Evolutionary conservation across 1,140 invertebrate genomes (phyloP).

Genomic region (Metaphire vulgaris): DNA sequence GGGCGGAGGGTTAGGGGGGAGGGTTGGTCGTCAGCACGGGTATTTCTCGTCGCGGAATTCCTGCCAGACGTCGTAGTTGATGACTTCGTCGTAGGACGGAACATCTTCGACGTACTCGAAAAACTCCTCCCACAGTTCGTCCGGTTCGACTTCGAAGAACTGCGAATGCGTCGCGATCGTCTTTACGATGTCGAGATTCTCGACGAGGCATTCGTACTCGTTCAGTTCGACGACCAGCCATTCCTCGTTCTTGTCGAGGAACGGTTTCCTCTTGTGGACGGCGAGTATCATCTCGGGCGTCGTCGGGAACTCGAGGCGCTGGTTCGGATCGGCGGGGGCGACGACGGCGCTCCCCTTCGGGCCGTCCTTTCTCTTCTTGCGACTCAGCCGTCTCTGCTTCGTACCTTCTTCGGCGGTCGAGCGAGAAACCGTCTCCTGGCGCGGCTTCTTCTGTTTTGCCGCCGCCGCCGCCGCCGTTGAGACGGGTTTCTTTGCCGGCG

Average conservation of each 20-base stretch:
- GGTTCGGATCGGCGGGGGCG: slow-evolving; percentile 4
- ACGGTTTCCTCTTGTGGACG: slow-evolving; percentile 29
- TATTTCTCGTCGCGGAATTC: slow-evolving; percentile 30
- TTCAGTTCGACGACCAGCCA: slow-evolving; percentile 31
- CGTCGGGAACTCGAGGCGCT: slow-evolving; percentile 22
- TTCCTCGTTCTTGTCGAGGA: slow-evolving; percentile 26
- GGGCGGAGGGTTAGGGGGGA: too few relatives aligned
- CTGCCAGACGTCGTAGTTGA: too few relatives aligned
- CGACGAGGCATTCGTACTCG: slow-evolving; percentile 29
- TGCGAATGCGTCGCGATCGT: slow-evolving; percentile 29
- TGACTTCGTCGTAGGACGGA: too few relatives aligned
- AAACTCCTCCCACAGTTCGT: slow-evolving; percentile 32
- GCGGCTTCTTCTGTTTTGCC: neutral
- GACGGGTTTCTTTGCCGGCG: neutral
- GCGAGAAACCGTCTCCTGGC: neutral
- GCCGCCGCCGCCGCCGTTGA: neutral
- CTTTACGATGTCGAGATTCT: slow-evolving; percentile 24
- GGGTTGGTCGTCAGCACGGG: slow-evolving; percentile 29
- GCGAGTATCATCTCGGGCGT: slow-evolving; percentile 28
- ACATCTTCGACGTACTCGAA: slow-evolving; percentile 32
- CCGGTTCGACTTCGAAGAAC: too few relatives aligned
- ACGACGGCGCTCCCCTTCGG: slow-evolving; percentile 1
- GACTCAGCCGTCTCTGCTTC: slow-evolving; percentile 1
- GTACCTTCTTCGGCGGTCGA: neutral
- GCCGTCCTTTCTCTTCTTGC: slow-evolving; percentile 11